Base-by-base conservation (phyloP, 1,140 invertebrate species). In the Tetranychus cinnabarinus region DNA sequence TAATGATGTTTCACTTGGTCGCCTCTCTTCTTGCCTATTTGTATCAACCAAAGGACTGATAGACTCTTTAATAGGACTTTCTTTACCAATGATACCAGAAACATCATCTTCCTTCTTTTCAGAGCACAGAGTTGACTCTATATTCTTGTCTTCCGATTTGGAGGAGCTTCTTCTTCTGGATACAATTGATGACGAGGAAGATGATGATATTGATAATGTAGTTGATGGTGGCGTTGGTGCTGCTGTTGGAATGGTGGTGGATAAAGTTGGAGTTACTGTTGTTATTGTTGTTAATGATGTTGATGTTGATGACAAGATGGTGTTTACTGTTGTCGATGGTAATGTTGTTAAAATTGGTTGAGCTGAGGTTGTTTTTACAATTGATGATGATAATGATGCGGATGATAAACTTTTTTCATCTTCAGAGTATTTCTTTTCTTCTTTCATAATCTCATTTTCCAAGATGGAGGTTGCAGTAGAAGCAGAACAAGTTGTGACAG, bases 291-390 rank as follows among this genome's bases (percentile, higher is more conserved):
- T 37, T 62, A 37, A 15, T 13, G 10, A 34, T 54, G 46, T n/a
- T n/a, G 46, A 37, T 39, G 55, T 12, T 39, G 61, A 36, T 31
- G 56, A 4, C 4, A n/a, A n/a, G 12, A 50, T 56, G 54, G 61
- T n/a, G 5, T 58, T 39, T 58, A 35, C 56, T 62, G 31, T 7
- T 7, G 35, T 42, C 35, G 31, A 65, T 35, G 69, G 69, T 36
- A 70, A 70, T 6, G 69, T 68, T 42, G 70, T 66, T 52, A 68
- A 63, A 8, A 66, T 65, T 12, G 67, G 61, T 12, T 73, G 65
- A 2, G 72, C 65, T 4, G 75, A 62, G 0, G 74, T 70, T 42
- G 70, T 69, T 34, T 68, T 70, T 5, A 39, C 37, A 46, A 13
- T 54, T 61, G 59, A 33, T 34, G 60, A 33, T 61, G 47, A 23